A percentile compares a stretch with the other conserved stretches of the same genome.
Conservation (phyloP, 2,797 vertebrate species). For the Rhyacichthys aspro region DNA sequence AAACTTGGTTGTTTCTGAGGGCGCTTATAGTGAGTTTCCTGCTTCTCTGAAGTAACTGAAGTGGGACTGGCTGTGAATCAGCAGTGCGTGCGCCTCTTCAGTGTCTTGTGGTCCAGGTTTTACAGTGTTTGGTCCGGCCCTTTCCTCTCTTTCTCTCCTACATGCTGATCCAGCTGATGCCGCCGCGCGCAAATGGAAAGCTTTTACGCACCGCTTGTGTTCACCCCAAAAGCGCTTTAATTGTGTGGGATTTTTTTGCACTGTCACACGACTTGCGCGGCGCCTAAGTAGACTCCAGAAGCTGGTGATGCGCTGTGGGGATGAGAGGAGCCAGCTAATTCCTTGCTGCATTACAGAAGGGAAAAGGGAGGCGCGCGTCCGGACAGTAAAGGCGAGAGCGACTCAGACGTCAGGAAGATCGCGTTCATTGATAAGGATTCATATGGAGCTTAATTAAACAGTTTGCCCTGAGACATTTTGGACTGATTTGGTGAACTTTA, state of each 20-base stretch:
- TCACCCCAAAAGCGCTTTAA: slow-evolving; percentile 48
- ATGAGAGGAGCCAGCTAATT: slow-evolving; percentile 63
- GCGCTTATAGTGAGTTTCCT: background rate
- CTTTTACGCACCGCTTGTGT: slow-evolving; percentile 71
- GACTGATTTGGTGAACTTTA: slow-evolving; percentile 41
- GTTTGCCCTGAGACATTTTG: slow-evolving; percentile 31
- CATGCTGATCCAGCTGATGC: slow-evolving; percentile 52
- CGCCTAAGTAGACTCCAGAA: slow-evolving; percentile 42
- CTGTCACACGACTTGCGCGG: slow-evolving; percentile 51
- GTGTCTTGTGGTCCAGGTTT: slow-evolving; percentile 14
- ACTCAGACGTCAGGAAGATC: slow-evolving; percentile 64
- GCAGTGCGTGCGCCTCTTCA: slow-evolving; percentile 25
- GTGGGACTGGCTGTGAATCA: slow-evolving; percentile 32
- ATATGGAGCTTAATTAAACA: slow-evolving; percentile 70
- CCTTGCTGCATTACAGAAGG: slow-evolving; percentile 53
- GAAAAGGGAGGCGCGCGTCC: slow-evolving; percentile 58
- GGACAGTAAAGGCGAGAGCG: slow-evolving; percentile 49
- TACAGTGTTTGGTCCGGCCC: slow-evolving; percentile 3
- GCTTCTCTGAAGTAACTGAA: slow-evolving; percentile 6
- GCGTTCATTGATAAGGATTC: slow-evolving; percentile 61
- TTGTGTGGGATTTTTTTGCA: slow-evolving; percentile 49
- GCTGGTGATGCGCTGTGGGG: slow-evolving; percentile 48
- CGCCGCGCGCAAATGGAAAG: slow-evolving; percentile 70
- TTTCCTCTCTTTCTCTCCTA: background rate
- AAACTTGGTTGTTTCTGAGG: background rate